phyloP scores from a whole-genome alignment of 1,140 invertebrate genomes.

The Drosophila burlai region DNA sequence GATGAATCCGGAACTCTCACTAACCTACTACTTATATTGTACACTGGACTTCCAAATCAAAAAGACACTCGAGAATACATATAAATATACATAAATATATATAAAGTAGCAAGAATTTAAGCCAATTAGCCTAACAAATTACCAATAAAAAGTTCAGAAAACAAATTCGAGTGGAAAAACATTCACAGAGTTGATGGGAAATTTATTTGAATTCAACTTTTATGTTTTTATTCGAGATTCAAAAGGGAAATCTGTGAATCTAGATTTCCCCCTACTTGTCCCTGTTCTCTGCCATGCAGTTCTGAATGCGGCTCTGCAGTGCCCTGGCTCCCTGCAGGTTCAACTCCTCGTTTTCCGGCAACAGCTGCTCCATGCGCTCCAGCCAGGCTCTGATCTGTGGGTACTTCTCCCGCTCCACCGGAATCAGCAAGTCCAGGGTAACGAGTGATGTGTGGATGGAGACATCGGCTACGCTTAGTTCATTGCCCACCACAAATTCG shows the following conservation, averaged over 20 bases:
- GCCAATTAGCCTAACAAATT: constrained; percentile 65
- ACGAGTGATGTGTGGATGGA: constrained; percentile 85
- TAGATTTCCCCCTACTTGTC: constrained; percentile 14
- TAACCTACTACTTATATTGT: constrained; percentile 34
- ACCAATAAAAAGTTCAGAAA: constrained; percentile 45
- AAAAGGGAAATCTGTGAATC: neutral
- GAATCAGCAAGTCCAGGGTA: constrained; percentile 78
- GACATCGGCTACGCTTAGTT: constrained; percentile 87
- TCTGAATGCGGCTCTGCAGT: constrained; percentile 53
- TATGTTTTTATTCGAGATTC: neutral
- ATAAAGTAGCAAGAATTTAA: constrained; percentile 67
- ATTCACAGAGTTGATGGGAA: neutral
- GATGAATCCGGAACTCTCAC: constrained; percentile 25
- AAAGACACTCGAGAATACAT: constrained; percentile 59
- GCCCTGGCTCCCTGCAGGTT: constrained; percentile 68
- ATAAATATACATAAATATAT: neutral
- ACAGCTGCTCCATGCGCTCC: constrained; percentile 51
- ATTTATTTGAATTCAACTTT: too few relatives aligned
- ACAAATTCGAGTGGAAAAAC: constrained; percentile 34
- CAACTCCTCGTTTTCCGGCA: constrained; percentile 69
- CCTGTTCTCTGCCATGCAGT: constrained; percentile 60
- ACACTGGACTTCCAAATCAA: constrained; percentile 75
- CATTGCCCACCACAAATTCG: constrained; percentile 85
- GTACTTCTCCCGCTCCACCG: constrained; percentile 60
- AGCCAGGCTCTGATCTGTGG: constrained; percentile 58